These are phyloP conservation scores for Sminthurides aquaticus DNA, from an alignment of 2,888 invertebrate genomes.

Conservation along the genomic window DNA sequence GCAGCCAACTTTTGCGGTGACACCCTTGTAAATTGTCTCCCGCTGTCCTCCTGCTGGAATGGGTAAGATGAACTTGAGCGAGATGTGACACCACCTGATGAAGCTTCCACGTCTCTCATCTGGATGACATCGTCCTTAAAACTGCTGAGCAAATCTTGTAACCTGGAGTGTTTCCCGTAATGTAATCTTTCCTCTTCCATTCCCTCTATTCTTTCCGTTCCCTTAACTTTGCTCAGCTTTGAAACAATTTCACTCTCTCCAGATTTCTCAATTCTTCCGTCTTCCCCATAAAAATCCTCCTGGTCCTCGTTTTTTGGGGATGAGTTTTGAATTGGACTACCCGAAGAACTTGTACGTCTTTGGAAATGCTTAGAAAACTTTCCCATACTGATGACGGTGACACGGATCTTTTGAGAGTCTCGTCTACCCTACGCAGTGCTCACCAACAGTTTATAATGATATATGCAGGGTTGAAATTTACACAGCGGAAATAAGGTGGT, in stretches of 20 bases:
- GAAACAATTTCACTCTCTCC: not conserved
- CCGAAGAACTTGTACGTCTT: not conserved
- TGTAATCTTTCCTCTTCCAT: not conserved
- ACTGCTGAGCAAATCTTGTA: slow-evolving; percentile 14
- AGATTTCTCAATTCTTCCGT: not conserved
- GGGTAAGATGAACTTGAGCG: not conserved
- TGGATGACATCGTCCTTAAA: slow-evolving; percentile 21
- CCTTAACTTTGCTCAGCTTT: not conserved
- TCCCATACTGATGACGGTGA: too few relatives aligned
- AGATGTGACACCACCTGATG: slow-evolving; percentile 7
- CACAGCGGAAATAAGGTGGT: too few relatives aligned
- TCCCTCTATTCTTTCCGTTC: not conserved
- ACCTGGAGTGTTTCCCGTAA: slow-evolving; percentile 7
- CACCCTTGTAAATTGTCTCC: slow-evolving; percentile 13
- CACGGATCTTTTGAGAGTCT: too few relatives aligned
- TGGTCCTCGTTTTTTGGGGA: not conserved
- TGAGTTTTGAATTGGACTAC: not conserved
- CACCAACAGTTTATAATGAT: too few relatives aligned
- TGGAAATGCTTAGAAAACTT: not conserved
- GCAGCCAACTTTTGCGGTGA: slow-evolving; percentile 17
- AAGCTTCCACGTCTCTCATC: slow-evolving; percentile 9
- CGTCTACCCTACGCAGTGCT: too few relatives aligned
- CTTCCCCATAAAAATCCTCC: not conserved
- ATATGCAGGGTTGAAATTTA: too few relatives aligned
- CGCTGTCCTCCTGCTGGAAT: not conserved